Percentiles rank a stretch among this genome's conserved stretches.
These are phyloP conservation scores for Acanthosoma haemorrhoidale DNA, from an alignment of 2,888 invertebrate genomes.

Conservation along the genomic window DNA sequence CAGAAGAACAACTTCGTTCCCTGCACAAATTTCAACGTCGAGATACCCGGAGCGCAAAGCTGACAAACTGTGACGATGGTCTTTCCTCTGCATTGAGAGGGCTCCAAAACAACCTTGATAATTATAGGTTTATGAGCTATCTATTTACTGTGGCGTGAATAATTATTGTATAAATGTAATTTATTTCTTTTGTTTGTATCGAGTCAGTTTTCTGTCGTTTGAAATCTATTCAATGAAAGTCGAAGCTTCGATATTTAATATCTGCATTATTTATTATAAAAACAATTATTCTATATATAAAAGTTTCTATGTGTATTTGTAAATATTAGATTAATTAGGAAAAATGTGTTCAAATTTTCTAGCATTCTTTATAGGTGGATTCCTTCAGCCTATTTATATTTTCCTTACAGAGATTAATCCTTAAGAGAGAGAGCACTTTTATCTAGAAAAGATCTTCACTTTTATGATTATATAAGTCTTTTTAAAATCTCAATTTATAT, in stretches of 20 bases:
- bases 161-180: conserved; percentile 9
- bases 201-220: background rate
- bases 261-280: background rate
- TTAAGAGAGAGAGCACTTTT: background rate
- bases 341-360: conserved; percentile 3
- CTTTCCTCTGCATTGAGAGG: conserved; percentile 39
- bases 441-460: background rate
- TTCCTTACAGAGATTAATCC: no score
- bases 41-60: conserved; percentile 30
- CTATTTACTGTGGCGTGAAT: background rate
- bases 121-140: background rate
- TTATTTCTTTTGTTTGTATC: background rate
- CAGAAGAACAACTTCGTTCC: conserved; percentile 50
- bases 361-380: background rate
- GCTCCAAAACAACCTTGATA: background rate
- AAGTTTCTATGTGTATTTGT: no score
- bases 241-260: no score
- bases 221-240: background rate
- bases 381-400: background rate
- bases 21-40: conserved; percentile 42
- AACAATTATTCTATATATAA: background rate
- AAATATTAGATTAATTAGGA: background rate
- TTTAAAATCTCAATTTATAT: background rate
- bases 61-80: conserved; percentile 42
- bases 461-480: background rate